These are phyloP conservation scores for Poecilia wingei DNA, from an alignment of 2,797 vertebrate genomes.

Conservation along the genomic window DNA sequence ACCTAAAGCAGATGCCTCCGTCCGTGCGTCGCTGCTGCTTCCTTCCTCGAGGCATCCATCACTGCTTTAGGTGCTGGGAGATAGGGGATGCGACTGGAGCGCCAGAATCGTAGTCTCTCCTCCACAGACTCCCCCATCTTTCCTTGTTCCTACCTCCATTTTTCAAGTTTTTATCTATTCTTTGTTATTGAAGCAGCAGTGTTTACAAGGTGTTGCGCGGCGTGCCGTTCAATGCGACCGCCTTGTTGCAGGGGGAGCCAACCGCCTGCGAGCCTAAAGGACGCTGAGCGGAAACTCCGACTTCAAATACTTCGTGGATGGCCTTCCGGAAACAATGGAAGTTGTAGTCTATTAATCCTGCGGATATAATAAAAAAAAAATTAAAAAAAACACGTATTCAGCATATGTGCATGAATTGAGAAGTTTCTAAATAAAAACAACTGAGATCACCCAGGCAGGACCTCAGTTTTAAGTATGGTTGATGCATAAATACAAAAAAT, in stretches of 20 bases:
- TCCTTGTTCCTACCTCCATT: constrained; percentile 43
- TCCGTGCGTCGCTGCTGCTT: constrained; percentile 48
- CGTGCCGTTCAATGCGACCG: constrained; percentile 93
- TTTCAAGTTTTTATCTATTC: constrained; percentile 37
- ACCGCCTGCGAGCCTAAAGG: constrained; percentile 81
- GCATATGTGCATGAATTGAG: not conserved
- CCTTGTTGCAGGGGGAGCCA: constrained; percentile 88
- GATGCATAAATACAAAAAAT: not conserved
- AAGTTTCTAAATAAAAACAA: not conserved
- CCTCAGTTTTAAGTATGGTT: not conserved
- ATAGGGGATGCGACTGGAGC: constrained; percentile 51
- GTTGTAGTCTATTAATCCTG: constrained; percentile 99
- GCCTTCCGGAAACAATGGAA: constrained; percentile 99
- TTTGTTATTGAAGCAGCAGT: constrained; percentile 34
- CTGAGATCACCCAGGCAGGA: not conserved
- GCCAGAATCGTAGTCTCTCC: constrained; percentile 61
- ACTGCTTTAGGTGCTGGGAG: constrained; percentile 54
- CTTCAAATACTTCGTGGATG: constrained; percentile 99
- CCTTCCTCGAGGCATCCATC: constrained; percentile 41
- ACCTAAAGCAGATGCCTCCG: constrained; percentile 49
- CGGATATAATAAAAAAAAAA: not conserved
- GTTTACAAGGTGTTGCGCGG: constrained; percentile 91
- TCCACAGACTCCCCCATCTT: constrained; percentile 55
- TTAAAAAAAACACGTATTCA: not conserved
- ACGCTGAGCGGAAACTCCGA: constrained; percentile 90